Conservation (phyloP, 2,888 invertebrate species). For the Ormyrus labotus region DNA sequence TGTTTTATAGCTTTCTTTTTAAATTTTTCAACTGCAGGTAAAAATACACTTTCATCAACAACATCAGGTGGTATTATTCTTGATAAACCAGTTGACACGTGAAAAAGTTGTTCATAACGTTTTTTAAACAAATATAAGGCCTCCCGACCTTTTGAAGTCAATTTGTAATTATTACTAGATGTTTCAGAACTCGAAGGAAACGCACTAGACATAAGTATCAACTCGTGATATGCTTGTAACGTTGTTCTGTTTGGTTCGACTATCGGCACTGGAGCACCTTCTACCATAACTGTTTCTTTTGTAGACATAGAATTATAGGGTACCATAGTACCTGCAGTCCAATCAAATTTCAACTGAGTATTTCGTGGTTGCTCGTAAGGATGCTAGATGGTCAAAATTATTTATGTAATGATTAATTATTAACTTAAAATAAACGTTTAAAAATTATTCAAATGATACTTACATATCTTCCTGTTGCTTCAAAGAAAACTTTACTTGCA, state of each 20-base stretch:
- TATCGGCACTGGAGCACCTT: constrained; percentile 5
- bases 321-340: too few species aligned
- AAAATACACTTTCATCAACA: constrained; percentile 51
- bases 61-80: constrained; percentile 58
- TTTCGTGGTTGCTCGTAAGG: too few species aligned
- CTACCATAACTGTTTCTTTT: constrained; percentile 14
- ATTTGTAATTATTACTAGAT: constrained; percentile 11
- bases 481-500: constrained; percentile 30
- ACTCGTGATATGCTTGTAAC: constrained; percentile 48
- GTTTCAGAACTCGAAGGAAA: constrained; percentile 14
- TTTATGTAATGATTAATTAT: neutral
- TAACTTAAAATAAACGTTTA: neutral
- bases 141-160: constrained; percentile 53
- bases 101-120: constrained; percentile 68
- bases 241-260: constrained; percentile 49
- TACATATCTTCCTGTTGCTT: constrained; percentile 32
- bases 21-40: constrained; percentile 50
- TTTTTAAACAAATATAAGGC: constrained; percentile 62
- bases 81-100: constrained; percentile 68
- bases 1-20: constrained; percentile 40
- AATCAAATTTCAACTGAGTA: too few species aligned
- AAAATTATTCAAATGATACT: constrained; percentile 35
- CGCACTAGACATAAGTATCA: constrained; percentile 35
- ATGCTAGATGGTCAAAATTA: too few species aligned
- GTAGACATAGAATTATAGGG: neutral